Base-by-base conservation (phyloP, 1,140 invertebrate genomes). In the Lucilia sericata region DNA sequence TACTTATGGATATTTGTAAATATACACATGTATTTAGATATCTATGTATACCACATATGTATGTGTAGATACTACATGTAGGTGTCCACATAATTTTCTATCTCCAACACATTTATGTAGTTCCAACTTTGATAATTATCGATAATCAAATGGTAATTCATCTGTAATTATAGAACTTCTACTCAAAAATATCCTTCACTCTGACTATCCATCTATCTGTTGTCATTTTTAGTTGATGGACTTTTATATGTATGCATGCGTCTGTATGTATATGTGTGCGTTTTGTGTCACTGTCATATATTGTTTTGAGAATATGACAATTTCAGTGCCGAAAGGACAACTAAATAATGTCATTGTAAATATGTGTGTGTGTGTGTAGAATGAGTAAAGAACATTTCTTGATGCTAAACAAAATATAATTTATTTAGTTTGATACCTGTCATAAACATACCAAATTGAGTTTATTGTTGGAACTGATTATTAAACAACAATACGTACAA, bases 81-180 rank as follows among this genome's bases (percentile, higher is more conserved):
- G 5, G 42, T 42, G 42, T 42, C 42, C 42, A 42, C 7, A 42
- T 42, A 42, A 42, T 8, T 42, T 3, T 42, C 7, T 42, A 10
- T 42, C 42, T 42, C 42, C 42, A 42, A 42, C 10, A 10, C 42
- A 42, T 42, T 2, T 42, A 42, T 42, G 42, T 42, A 42, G 42
- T 42, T 42, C 5, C 42, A 42, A 42, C 42, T 42, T 42, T 42
- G 42, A 42, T 42, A 42, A 42, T 42, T 42, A 42, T 42, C 42
- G 42, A 42, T 70, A 70, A 70, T 70, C 65, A 70, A 70, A 70
- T 70, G 65, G 65, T 70, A 70, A 70, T 70, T 70, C 65, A 70
- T 70, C 65, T 0, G n/a, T 70, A 70, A 70, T 70, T 70, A 70
- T 21, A 5, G 19, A 17, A 70, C 17, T n/a, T 17, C 65, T 21